phyloP scores from a whole-genome alignment of 2,888 invertebrate genomes.

The Graphium colonna region DNA sequence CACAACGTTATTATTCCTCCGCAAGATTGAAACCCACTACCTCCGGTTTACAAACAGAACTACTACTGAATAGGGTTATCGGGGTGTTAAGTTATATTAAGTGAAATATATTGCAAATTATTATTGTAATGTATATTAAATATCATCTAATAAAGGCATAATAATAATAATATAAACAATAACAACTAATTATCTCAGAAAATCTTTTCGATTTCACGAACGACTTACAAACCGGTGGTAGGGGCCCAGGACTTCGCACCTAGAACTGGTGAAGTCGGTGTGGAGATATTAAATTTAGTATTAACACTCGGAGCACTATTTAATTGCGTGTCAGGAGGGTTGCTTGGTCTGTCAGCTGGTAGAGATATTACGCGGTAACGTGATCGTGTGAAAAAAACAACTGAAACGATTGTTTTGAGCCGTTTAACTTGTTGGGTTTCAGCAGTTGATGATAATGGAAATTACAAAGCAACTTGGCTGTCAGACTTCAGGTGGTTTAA shows the following conservation, averaged over 20 bases:
- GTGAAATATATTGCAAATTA: no score
- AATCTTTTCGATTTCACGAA: no score
- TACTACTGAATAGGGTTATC: not conserved
- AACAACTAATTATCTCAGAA: no score
- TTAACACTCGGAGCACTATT: conserved; percentile 74
- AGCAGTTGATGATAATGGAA: conserved; percentile 20
- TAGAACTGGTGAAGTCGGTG: conserved; percentile 48
- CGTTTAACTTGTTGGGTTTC: conserved; percentile 12
- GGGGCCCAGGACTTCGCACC: conserved; percentile 28
- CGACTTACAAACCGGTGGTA: conserved; percentile 40
- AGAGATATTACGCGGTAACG: conserved; percentile 36
- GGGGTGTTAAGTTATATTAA: no score
- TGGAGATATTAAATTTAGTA: conserved; percentile 75
- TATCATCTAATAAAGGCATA: no score
- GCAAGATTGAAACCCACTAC: no score
- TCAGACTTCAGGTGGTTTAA: not conserved
- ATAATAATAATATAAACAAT: no score
- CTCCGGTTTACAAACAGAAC: no score
- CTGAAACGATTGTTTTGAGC: conserved; percentile 22
- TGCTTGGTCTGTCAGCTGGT: conserved; percentile 33
- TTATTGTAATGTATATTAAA: no score
- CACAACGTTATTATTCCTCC: no score
- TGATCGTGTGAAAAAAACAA: conserved; percentile 20
- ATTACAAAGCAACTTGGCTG: conserved; percentile 12
- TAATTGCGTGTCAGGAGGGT: conserved; percentile 71